These are phyloP conservation scores for Lagorchestes hirsutus DNA, from an alignment of 2,797 vertebrate genomes.

Conservation along the genomic window DNA sequence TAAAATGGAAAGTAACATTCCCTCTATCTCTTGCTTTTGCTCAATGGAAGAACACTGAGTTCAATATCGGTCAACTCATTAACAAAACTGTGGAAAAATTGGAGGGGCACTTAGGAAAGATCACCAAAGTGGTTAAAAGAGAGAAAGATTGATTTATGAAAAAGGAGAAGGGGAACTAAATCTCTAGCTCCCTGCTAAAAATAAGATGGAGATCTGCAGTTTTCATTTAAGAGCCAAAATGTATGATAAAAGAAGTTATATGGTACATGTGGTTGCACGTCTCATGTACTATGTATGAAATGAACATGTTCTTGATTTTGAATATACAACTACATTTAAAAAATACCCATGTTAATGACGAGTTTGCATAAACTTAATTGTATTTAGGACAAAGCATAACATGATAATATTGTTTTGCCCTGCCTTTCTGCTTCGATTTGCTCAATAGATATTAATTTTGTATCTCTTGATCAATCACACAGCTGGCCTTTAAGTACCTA, in stretches of 20 bases:
- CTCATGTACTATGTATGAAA: neutral
- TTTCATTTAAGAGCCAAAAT: neutral
- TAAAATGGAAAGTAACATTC: slow-evolving; percentile 20
- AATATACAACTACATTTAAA: neutral
- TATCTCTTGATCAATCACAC: neutral
- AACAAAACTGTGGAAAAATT: neutral
- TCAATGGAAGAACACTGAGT: neutral
- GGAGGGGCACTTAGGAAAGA: neutral
- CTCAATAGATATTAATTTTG: neutral
- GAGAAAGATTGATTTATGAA: neutral
- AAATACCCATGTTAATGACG: neutral
- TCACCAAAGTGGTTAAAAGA: neutral
- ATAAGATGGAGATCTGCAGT: neutral
- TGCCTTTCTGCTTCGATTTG: neutral
- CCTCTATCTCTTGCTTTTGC: neutral
- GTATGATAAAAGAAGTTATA: neutral
- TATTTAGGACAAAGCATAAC: neutral
- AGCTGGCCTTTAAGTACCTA: neutral
- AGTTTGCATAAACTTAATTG: neutral
- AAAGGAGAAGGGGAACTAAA: neutral
- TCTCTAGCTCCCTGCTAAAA: neutral
- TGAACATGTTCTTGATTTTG: neutral
- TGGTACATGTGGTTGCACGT: neutral
- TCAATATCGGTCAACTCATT: neutral
- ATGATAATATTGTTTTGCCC: neutral